phyloP scores from a whole-genome alignment of 2,888 invertebrate genomes.

The Tipula confusa region DNA sequence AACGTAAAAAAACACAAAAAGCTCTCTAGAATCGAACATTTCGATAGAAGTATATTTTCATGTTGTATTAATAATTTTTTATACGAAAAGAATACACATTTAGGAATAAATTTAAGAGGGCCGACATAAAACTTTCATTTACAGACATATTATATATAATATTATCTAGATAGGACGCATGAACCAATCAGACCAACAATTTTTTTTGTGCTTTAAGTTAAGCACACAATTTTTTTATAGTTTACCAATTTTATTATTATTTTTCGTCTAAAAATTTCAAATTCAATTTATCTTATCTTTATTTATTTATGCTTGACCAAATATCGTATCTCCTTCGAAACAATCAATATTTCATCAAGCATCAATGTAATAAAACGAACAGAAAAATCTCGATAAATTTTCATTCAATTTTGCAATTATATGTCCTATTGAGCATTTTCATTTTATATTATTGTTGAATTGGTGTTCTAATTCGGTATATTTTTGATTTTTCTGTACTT shows the following conservation, averaged over 20 bases:
- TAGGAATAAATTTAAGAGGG: too few species aligned
- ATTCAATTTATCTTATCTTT: constrained; percentile 12
- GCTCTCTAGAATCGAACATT: too few species aligned
- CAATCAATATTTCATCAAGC: constrained; percentile 12
- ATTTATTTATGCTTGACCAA: constrained; percentile 25
- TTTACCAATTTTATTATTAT: not conserved
- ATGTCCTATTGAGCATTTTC: not conserved
- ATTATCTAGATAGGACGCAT: too few species aligned
- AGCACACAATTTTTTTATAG: not conserved
- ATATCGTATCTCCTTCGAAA: not conserved
- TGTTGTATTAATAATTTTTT: too few species aligned
- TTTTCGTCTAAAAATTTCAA: not conserved
- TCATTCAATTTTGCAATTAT: not conserved
- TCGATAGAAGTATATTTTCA: too few species aligned
- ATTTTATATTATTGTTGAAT: not conserved
- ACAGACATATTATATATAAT: too few species aligned
- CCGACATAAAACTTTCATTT: too few species aligned
- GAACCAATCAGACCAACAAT: too few species aligned
- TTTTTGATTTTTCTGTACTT: not conserved
- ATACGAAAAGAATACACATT: too few species aligned
- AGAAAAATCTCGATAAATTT: not conserved
- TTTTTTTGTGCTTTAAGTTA: not conserved
- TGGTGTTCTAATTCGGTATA: not conserved
- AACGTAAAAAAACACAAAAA: too few species aligned
- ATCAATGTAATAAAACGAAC: not conserved